Evolutionary conservation across 2,797 vertebrate genomes (phyloP), one percentile per base, ranked within the genome.

Genomic region (Lepus oiostolus): DNA sequence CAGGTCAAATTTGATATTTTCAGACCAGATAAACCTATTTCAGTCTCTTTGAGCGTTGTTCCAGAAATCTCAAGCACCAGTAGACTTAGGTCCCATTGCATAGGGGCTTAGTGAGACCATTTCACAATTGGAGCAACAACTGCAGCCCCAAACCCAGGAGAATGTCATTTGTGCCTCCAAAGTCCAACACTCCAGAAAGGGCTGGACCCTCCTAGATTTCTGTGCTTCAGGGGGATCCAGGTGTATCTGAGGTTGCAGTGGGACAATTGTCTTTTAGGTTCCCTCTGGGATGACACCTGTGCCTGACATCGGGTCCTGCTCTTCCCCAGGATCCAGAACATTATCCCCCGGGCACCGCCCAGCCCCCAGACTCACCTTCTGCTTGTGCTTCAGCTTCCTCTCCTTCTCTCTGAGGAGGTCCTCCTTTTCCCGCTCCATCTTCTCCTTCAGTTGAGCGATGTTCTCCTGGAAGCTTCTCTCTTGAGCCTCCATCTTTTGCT

Each of bases 291-390:
- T 63, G 21, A 14, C 5, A 17, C 7, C 67, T 38, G 22, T 16
- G n/a, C 22, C 13, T 22, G 28, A 65, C 35, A 47, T 47, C 1
- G 7, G 42, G 42, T 47, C 42, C 8, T 8, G 8, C 42, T 1
- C 42, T 47, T 47, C 42, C 10, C 62, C 50, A 38, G n/a, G 65
- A 16, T 47, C 2, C 54, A 5, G 14, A 58, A 1, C 35, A 35
- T 35, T 21, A 5, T 58, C 16, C 38, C 71, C 4, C 2, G 0
- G 38, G 28, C 54, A 24, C 0, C 0, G 3, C 50, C 26, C 12
- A 90, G 28, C 19, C 13, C 54, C 54, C 79, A 47, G 1, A 21
- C 32, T 16, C 38, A 96, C 93, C 81, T 89, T 93, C 80, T 86
- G 70, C 24, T 88, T 88, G 76, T 91, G 88, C 0, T 91, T n/a